A percentile compares a stretch with the other conserved stretches of the same genome.
These are phyloP conservation scores for Petroica traversi DNA, from an alignment of 2,113 vertebrate genomes.

Conservation along the genomic window DNA sequence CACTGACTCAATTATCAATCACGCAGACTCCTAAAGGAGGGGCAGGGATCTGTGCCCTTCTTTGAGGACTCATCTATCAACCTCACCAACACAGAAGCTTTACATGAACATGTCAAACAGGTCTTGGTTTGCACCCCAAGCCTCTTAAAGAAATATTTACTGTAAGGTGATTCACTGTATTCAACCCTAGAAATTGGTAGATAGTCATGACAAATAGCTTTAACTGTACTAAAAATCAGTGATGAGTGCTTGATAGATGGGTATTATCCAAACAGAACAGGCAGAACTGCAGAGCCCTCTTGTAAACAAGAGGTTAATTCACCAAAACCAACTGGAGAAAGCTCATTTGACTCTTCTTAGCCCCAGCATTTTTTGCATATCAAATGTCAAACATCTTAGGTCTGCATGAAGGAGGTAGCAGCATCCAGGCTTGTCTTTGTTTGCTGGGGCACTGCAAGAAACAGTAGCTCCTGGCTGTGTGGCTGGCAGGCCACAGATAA, in stretches of 20 bases:
- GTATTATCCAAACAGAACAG: background rate
- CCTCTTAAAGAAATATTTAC: background rate
- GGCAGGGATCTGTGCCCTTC: background rate
- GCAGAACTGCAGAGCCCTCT: background rate
- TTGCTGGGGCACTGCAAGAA: background rate
- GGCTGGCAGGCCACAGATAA: background rate
- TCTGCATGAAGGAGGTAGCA: background rate
- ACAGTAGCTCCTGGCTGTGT: background rate
- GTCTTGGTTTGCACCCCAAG: background rate
- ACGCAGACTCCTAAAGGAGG: background rate
- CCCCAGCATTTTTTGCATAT: background rate
- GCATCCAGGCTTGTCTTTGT: background rate
- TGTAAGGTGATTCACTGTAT: background rate
- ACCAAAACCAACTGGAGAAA: background rate
- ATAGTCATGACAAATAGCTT: background rate
- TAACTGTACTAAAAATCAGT: background rate
- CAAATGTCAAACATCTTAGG: background rate
- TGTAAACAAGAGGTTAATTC: background rate
- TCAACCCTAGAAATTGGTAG: background rate
- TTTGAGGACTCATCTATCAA: slow-evolving; percentile 8
- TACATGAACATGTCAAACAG: background rate
- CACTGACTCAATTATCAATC: background rate
- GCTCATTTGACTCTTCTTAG: background rate
- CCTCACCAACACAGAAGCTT: background rate
- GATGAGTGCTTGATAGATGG: background rate